Conservation (phyloP, 2,888 invertebrate genomes). For the Thumatha senex region DNA sequence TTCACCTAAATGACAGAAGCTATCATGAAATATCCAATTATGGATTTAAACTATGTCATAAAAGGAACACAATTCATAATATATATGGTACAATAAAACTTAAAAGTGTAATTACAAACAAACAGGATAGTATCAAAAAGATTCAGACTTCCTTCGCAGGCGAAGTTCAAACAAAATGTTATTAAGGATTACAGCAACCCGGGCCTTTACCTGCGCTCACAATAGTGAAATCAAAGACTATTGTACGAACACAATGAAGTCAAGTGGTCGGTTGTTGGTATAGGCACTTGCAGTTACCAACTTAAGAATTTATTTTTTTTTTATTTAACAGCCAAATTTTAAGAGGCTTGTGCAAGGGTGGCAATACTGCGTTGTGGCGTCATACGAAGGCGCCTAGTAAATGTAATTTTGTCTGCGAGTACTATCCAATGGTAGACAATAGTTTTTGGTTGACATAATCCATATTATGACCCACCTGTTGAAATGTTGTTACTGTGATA, state of each 20-base stretch:
- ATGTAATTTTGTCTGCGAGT: too few species aligned
- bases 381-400: too few species aligned
- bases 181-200: conserved; percentile 32
- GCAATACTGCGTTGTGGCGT: too few species aligned
- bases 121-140: conserved; percentile 8
- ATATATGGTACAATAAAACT: too few species aligned
- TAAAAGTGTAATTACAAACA: neutral
- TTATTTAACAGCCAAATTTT: conserved; percentile 13
- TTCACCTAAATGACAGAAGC: too few species aligned
- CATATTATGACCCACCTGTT: too few species aligned
- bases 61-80: too few species aligned
- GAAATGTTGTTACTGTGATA: too few species aligned
- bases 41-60: too few species aligned
- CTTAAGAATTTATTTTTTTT: conserved; percentile 11
- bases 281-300: conserved; percentile 21
- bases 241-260: conserved; percentile 35
- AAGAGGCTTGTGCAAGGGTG: neutral
- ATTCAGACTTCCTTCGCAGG: conserved; percentile 6
- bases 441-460: too few species aligned
- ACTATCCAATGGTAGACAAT: too few species aligned
- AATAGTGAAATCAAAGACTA: conserved; percentile 41
- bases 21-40: too few species aligned
- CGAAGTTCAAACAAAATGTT: conserved; percentile 31
- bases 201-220: conserved; percentile 31
- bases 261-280: conserved; percentile 35